Percentiles rank a stretch among this genome's conserved stretches.
These are phyloP conservation scores for Acanthornis magna DNA, from an alignment of 2,797 vertebrate genomes.

Conservation along the genomic window DNA sequence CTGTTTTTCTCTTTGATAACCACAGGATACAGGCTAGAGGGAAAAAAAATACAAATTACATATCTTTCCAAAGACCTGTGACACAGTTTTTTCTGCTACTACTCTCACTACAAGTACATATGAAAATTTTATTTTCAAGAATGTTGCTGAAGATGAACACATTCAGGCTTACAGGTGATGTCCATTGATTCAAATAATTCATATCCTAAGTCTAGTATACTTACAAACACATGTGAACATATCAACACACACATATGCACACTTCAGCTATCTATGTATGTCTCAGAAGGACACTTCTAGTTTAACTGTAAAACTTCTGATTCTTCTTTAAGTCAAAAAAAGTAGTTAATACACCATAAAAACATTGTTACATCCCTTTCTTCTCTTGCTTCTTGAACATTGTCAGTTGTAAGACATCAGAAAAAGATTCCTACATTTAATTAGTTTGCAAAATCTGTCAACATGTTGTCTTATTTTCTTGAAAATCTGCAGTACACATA, in stretches of 20 bases:
- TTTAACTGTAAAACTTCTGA: background rate
- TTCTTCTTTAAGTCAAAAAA: background rate
- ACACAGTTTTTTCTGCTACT: background rate
- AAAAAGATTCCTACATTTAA: background rate
- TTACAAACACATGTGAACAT: background rate
- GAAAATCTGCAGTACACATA: background rate
- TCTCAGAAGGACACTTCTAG: background rate
- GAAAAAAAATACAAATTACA: background rate
- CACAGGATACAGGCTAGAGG: background rate
- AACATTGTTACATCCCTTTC: background rate
- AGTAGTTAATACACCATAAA: background rate
- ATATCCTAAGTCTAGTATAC: background rate
- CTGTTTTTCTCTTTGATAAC: background rate
- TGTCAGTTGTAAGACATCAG: background rate
- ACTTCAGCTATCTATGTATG: background rate
- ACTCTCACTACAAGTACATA: background rate
- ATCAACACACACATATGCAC: background rate
- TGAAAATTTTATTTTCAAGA: background rate
- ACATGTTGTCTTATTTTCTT: background rate
- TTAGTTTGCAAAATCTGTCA: background rate
- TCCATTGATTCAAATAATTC: background rate
- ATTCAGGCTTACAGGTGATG: background rate
- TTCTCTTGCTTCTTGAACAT: background rate
- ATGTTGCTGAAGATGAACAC: background rate
- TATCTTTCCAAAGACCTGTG: background rate